phyloP scores from a whole-genome alignment of 2,113 vertebrate species.

The Heterochromis multidens region DNA sequence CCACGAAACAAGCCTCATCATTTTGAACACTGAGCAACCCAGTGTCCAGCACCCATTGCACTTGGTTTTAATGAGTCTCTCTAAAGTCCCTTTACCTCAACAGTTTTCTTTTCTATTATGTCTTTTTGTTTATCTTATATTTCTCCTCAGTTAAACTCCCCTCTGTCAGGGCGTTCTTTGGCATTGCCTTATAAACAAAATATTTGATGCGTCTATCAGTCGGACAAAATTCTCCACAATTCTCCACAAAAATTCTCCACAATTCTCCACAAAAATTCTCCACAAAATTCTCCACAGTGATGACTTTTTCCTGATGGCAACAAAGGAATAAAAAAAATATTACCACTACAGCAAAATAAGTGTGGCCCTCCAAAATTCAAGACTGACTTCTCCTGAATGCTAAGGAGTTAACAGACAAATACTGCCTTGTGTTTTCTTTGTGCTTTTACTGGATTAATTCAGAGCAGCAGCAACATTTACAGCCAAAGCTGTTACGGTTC shows the following conservation, averaged over 20 bases:
- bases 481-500: background rate
- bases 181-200: background rate
- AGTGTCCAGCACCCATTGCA: constrained; percentile 35
- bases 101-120: constrained; percentile 11
- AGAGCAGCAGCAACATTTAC: background rate
- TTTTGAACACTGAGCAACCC: constrained; percentile 50
- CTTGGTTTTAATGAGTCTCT: constrained; percentile 58
- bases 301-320: background rate
- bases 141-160: background rate
- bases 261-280: no score
- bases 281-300: background rate
- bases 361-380: background rate
- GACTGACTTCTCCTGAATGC: background rate
- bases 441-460: background rate
- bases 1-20: constrained; percentile 53
- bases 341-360: background rate
- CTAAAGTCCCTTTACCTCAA: constrained; percentile 11
- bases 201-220: background rate
- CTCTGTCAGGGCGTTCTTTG: background rate
- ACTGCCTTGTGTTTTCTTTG: background rate
- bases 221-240: background rate
- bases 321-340: background rate
- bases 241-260: no score
- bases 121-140: background rate
- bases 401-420: background rate